phyloP scores from a whole-genome alignment of 1,140 invertebrate genomes.

The Hetaerina americana region DNA sequence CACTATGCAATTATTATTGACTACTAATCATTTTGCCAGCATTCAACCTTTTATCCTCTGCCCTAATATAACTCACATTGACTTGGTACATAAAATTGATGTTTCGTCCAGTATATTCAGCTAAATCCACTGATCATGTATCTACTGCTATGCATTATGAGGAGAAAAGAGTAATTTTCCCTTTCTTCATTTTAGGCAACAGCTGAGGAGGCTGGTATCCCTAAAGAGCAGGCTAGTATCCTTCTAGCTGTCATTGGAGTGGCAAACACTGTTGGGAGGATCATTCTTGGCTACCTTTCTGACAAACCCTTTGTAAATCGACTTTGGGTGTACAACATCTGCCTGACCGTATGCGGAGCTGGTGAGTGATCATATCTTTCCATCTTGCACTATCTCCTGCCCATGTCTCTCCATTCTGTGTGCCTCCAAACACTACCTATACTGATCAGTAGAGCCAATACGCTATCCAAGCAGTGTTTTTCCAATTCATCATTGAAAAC shows the following conservation, averaged over 20 bases:
- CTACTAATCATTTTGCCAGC: no score
- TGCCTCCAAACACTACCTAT: no score
- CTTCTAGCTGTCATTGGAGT: conserved; percentile 70
- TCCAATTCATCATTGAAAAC: neutral
- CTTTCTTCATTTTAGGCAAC: conserved; percentile 43
- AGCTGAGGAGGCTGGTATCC: conserved; percentile 43
- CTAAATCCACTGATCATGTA: no score
- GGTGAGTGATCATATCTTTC: conserved; percentile 37
- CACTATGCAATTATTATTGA: no score
- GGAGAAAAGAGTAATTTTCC: no score
- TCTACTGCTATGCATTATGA: no score
- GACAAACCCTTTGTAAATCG: conserved; percentile 82
- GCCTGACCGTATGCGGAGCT: conserved; percentile 69
- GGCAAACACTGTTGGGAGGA: conserved; percentile 75
- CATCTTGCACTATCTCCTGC: neutral
- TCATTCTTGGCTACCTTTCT: conserved; percentile 69
- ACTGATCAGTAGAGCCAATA: no score
- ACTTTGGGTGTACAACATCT: conserved; percentile 74
- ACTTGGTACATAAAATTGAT: no score
- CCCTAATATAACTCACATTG: no score
- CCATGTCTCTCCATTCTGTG: no score
- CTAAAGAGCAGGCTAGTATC: conserved; percentile 41
- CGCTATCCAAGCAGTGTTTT: conserved; percentile 1
- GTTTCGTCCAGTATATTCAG: no score
- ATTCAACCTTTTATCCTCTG: no score